phyloP scores from a whole-genome alignment of 2,888 invertebrate genomes.

The Agrilus cyanescens region DNA sequence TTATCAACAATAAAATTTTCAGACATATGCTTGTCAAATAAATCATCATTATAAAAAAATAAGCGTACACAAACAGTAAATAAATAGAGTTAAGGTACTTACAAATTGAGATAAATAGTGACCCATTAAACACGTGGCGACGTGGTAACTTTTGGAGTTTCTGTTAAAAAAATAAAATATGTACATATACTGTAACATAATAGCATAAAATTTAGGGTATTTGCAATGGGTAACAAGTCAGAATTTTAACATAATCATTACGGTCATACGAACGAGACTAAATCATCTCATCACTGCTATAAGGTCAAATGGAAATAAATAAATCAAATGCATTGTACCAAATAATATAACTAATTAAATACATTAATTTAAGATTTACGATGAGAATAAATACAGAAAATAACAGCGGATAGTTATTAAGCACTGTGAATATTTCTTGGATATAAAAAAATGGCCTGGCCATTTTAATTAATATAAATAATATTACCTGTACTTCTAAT shows the following conservation, averaged over 20 bases:
- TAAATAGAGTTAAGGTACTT: not conserved
- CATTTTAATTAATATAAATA: too few relatives aligned
- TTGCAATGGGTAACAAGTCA: too few relatives aligned
- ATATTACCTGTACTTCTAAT: too few relatives aligned
- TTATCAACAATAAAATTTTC: conserved; percentile 14
- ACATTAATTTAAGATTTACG: not conserved
- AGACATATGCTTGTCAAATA: conserved; percentile 18
- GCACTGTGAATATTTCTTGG: too few relatives aligned
- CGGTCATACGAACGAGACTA: conserved; percentile 20
- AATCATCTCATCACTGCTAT: conserved; percentile 10
- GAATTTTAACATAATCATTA: conserved; percentile 10
- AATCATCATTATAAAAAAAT: conserved; percentile 4
- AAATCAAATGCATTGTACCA: not conserved
- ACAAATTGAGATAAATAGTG: conserved; percentile 1
- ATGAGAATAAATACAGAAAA: too few relatives aligned
- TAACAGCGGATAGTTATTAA: too few relatives aligned
- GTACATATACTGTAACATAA: too few relatives aligned
- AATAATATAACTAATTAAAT: not conserved
- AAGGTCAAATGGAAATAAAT: too few relatives aligned
- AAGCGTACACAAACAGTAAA: not conserved
- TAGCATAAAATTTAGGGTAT: too few relatives aligned
- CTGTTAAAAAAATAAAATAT: not conserved
- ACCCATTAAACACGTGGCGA: conserved; percentile 3
- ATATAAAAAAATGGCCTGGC: too few relatives aligned
- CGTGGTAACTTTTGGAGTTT: conserved; percentile 2